Evolutionary conservation across 2,113 vertebrate species (phyloP), one percentile per base, ranked within the genome.

Genomic region (Burhinus oedicnemus): DNA sequence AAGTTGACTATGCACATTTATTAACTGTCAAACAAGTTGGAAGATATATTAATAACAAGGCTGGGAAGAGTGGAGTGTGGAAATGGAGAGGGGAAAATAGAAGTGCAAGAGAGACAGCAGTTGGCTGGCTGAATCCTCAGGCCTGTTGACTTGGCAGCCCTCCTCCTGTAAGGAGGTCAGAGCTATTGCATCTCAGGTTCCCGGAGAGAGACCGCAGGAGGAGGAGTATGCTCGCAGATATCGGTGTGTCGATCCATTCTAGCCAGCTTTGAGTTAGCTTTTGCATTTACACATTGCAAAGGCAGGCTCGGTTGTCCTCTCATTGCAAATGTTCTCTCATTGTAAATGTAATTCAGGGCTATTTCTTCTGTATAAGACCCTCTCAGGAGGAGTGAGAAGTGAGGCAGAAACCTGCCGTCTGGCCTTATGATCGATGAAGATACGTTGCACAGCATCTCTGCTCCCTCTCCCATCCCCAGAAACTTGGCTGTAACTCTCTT

Each of bases 81-180:
- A 92, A 75, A 64, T 5, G 30, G 62, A 82, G 78, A 81, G 25
- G 25, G 29, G 57, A 36, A 52, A 76, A 34, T 9, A 30, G 52
- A 76, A 70, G 75, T 66, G 44, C 38, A 13, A 54, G 45, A 55
- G 83, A 51, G 75, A 9, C 68, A 75, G 70, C 65, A 58, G 82
- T 42, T 83, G 87, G 70, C 68, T 29, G 69, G n/a, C 52, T 51
- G 70, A 45, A 26, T 54, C 30, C 66, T 89, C 15, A 9, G 57
- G 40, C 55, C 78, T 82, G 55, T 58, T 57, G 42, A 34, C 68
- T 94, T 96, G 94, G 88, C 69, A 55, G 51, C 42, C 60, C 77
- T 90, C 30, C 58, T 86, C 42, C 58, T 68, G 49, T 69, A 94
- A 96, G 91, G 83, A 90, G 76, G 89, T 85, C 68, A 83, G 83